Conservation (phyloP, 1,140 invertebrate genomes). For the Vollenhovia emeryi region DNA sequence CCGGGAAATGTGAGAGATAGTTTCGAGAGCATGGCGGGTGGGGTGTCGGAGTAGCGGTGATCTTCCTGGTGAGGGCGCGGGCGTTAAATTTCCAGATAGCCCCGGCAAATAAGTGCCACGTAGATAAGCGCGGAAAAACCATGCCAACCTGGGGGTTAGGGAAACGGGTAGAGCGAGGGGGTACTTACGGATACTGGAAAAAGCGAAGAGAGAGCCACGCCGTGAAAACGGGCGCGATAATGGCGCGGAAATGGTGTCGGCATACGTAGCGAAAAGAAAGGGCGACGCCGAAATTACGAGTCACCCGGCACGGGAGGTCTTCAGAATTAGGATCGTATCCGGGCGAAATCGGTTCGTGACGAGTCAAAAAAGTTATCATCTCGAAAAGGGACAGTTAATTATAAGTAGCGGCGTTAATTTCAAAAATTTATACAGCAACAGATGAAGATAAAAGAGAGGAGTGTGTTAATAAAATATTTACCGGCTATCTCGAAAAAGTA, state of each 20-base stretch:
- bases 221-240: slow-evolving; percentile 47
- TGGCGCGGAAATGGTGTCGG: slow-evolving; percentile 27
- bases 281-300: slow-evolving; percentile 23
- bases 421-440: neutral
- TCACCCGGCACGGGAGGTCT: neutral
- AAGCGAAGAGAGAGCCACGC: neutral
- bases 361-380: neutral
- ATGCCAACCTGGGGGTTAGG: slow-evolving; percentile 21
- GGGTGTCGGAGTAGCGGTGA: slow-evolving; percentile 47
- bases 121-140: slow-evolving; percentile 61
- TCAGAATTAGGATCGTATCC: slow-evolving; percentile 1
- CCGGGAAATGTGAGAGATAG: slow-evolving; percentile 8
- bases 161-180: neutral
- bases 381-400: neutral
- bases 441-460: neutral
- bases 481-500: neutral
- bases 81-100: slow-evolving; percentile 63
- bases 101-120: slow-evolving; percentile 57
- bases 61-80: slow-evolving; percentile 39
- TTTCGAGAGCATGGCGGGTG: slow-evolving; percentile 30
- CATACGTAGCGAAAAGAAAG: slow-evolving; percentile 14
- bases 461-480: neutral
- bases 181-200: slow-evolving; percentile 9
- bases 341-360: neutral
- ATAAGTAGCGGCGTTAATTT: neutral